Conservation (phyloP, 2,797 vertebrate species). For the Cichlasoma orientale region DNA sequence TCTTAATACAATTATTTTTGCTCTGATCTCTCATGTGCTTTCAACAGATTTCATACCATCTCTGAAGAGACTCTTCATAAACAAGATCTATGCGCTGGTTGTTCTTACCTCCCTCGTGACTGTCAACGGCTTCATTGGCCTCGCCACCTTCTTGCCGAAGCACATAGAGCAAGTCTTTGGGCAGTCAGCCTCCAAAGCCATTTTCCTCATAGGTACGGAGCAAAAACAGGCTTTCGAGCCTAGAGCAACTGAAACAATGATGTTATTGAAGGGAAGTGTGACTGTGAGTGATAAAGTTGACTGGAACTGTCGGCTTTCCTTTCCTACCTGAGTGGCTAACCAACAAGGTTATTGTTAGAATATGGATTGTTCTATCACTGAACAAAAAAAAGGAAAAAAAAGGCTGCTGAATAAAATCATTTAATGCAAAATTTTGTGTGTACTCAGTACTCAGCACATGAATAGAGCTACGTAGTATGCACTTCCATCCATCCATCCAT, state of each 20-base stretch:
- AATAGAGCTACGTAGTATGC: neutral
- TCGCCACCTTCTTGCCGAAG: slow-evolving; percentile 97
- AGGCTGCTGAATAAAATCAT: neutral
- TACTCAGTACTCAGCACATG: neutral
- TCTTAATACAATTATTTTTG: neutral
- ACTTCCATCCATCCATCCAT: no score
- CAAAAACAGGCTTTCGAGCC: neutral
- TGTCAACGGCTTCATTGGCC: slow-evolving; percentile 91
- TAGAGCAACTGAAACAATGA: slow-evolving; percentile 54
- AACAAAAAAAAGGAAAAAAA: neutral
- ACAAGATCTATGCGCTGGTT: slow-evolving; percentile 85
- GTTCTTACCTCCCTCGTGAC: slow-evolving; percentile 85
- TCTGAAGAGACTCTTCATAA: slow-evolving; percentile 87
- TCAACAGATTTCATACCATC: slow-evolving; percentile 90
- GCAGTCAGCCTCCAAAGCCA: slow-evolving; percentile 90
- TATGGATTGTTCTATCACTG: slow-evolving; percentile 21
- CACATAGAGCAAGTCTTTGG: slow-evolving; percentile 92
- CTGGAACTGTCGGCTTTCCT: slow-evolving; percentile 12
- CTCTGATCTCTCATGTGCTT: neutral
- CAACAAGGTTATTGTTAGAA: slow-evolving; percentile 12
- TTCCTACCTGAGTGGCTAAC: slow-evolving; percentile 1
- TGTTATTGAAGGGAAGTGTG: slow-evolving; percentile 73
- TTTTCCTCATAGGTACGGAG: slow-evolving; percentile 84
- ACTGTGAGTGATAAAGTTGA: slow-evolving; percentile 52
- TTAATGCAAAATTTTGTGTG: neutral